phyloP scores from a whole-genome alignment of 2,888 invertebrate species.

The Harmothoe impar region DNA sequence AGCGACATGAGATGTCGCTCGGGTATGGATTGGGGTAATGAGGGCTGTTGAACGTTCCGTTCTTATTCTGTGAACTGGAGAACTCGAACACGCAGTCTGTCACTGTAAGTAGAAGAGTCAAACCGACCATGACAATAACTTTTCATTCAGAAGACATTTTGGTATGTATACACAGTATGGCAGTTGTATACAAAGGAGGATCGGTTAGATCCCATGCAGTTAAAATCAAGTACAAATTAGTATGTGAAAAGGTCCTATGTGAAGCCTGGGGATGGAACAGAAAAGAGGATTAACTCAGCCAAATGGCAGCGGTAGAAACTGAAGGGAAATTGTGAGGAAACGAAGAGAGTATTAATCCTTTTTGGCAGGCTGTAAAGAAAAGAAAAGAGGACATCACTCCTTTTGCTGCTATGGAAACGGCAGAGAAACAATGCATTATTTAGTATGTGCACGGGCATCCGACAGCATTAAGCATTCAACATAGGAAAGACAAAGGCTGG shows the following conservation, averaged over 20 bases:
- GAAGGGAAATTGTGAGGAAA: not conserved
- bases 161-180: not conserved
- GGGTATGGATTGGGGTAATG: conserved; percentile 91
- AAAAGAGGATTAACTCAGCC: not conserved
- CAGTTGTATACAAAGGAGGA: too few species aligned
- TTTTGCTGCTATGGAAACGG: conserved; percentile 39
- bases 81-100: conserved; percentile 75
- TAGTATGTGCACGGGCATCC: not conserved
- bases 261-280: not conserved
- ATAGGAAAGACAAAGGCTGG: not conserved
- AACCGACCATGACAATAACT: not conserved
- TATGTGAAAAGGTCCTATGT: conserved; percentile 5
- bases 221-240: not conserved
- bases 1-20: conserved; percentile 89
- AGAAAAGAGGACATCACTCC: not conserved
- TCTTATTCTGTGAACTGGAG: conserved; percentile 72
- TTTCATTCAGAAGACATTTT: not conserved
- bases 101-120: conserved; percentile 72
- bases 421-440: conserved; percentile 24
- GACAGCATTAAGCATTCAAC: not conserved
- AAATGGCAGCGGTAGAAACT: not conserved
- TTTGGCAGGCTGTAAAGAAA: conserved; percentile 7
- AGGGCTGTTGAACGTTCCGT: conserved; percentile 91
- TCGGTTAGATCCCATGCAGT: not conserved
- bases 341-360: not conserved